phyloP scores from a whole-genome alignment of 2,888 invertebrate species.

The Caenorhabditis angaria region DNA sequence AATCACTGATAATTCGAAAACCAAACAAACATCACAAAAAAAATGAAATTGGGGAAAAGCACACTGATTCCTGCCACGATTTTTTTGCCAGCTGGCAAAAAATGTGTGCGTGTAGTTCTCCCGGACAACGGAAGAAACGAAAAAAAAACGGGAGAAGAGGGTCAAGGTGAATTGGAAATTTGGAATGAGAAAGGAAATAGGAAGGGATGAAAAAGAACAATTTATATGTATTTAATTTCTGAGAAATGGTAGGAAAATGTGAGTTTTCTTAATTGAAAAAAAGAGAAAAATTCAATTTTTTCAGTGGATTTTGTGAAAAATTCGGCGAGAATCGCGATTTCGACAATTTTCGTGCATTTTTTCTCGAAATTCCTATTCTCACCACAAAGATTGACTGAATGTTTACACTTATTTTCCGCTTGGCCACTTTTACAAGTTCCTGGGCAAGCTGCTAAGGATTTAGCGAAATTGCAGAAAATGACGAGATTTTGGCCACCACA shows the following conservation, averaged over 20 bases:
- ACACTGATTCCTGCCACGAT: slow-evolving; percentile 17
- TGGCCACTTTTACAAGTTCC: slow-evolving; percentile 13
- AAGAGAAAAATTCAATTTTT: neutral
- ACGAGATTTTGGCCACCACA: slow-evolving; percentile 30
- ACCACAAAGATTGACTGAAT: neutral
- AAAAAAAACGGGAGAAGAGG: slow-evolving; percentile 6
- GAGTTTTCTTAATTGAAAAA: neutral
- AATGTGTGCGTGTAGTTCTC: slow-evolving; percentile 26
- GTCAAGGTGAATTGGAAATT: slow-evolving; percentile 4
- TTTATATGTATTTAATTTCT: neutral
- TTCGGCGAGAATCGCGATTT: slow-evolving; percentile 23
- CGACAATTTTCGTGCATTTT: slow-evolving; percentile 20
- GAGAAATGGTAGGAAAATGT: neutral
- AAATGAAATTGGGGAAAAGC: slow-evolving; percentile 5
- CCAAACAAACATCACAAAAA: slow-evolving; percentile 3
- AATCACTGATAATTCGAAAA: neutral
- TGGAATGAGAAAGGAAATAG: neutral
- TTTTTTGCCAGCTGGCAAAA: slow-evolving; percentile 17
- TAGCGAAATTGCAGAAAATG: slow-evolving; percentile 34
- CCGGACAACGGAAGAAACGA: too few relatives aligned
- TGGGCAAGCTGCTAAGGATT: slow-evolving; percentile 14
- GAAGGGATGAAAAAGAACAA: neutral
- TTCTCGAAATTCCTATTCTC: slow-evolving; percentile 30
- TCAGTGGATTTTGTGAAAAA: slow-evolving; percentile 11
- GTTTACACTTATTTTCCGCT: neutral